Evolutionary conservation across 2,888 invertebrate genomes (phyloP).

Genomic region (Drosophila villosipedis): DNA sequence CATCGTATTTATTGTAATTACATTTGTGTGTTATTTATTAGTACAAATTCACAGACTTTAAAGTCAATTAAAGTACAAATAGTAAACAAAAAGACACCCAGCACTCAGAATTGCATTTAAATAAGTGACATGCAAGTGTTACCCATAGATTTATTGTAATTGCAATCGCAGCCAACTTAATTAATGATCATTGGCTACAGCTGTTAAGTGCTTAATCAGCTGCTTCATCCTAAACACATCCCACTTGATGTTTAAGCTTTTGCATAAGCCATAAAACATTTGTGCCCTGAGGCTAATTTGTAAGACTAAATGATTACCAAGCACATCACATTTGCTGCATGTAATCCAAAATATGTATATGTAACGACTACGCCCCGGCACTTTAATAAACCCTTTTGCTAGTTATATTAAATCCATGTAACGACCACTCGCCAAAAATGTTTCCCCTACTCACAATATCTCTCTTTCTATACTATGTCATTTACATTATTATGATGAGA

Average conservation of each 20-base stretch:
- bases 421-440: constrained; percentile 55
- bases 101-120: background rate
- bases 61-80: background rate
- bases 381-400: constrained; percentile 66
- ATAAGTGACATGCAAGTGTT: background rate
- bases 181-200: background rate
- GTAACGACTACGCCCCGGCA: constrained; percentile 28
- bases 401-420: constrained; percentile 67
- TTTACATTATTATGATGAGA: constrained; percentile 78
- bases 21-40: background rate
- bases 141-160: background rate
- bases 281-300: constrained; percentile 45
- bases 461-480: constrained; percentile 55
- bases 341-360: constrained; percentile 46
- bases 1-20: background rate
- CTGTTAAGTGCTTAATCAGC: constrained; percentile 12
- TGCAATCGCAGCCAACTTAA: constrained; percentile 2
- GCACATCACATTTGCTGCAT: constrained; percentile 50
- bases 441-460: constrained; percentile 9
- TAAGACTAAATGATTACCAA: constrained; percentile 38
- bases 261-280: constrained; percentile 9
- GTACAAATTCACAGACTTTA: background rate
- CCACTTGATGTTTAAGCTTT: constrained; percentile 10
- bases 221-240: background rate
- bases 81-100: background rate